phyloP scores from a whole-genome alignment of 2,797 vertebrate species.

The Acropternis orthonyx region DNA sequence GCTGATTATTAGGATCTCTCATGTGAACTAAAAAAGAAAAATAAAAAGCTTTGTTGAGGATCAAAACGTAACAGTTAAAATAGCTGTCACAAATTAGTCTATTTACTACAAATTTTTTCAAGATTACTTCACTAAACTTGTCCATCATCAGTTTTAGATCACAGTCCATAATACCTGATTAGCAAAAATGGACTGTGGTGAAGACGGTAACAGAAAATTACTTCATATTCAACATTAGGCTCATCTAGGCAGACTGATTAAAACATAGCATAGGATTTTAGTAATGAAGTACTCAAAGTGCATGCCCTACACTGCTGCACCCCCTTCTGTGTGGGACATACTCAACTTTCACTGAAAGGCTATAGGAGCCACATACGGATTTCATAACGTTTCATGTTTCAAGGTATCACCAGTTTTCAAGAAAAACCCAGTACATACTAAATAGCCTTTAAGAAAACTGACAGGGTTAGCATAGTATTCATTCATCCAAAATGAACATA shows the following conservation, averaged over 20 bases:
- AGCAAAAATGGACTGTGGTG: neutral
- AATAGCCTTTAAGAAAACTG: neutral
- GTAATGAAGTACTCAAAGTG: neutral
- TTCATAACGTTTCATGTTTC: neutral
- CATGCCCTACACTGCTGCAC: neutral
- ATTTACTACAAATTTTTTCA: neutral
- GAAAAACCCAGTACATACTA: neutral
- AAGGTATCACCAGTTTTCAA: neutral
- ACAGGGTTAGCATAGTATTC: neutral
- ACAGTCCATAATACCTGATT: neutral
- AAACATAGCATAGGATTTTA: neutral
- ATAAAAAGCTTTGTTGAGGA: neutral
- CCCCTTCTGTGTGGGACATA: rapidly evolving
- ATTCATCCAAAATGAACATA: neutral
- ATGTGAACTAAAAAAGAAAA: slow-evolving; percentile 85
- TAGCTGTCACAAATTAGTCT: neutral
- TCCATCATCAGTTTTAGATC: neutral
- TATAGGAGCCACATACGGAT: rapidly evolving
- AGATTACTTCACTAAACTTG: neutral
- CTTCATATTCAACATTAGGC: neutral
- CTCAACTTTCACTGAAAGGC: neutral
- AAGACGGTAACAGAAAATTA: neutral
- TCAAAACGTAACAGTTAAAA: neutral
- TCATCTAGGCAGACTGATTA: neutral
- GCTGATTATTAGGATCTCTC: slow-evolving; percentile 95